These are phyloP conservation scores for Hestina assimilis DNA, from an alignment of 1,140 invertebrate genomes.

Conservation along the genomic window DNA sequence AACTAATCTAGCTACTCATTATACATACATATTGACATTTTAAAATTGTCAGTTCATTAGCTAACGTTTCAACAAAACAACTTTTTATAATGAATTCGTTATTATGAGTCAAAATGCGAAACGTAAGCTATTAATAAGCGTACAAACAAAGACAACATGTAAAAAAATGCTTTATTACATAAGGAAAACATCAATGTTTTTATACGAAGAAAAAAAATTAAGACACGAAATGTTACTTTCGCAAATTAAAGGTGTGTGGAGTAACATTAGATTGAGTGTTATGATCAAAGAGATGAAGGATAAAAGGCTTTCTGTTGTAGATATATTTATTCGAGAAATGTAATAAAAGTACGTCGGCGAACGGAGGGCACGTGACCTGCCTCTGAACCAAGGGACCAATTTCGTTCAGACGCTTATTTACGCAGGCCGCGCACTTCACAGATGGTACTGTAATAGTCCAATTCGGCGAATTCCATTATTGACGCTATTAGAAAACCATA, in stretches of 20 bases:
- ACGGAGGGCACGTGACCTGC: conserved; percentile 47
- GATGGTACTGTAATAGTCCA: conserved; percentile 30
- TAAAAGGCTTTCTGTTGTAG: conserved; percentile 38
- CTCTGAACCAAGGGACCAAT: conserved; percentile 31
- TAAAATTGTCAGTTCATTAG: too few relatives aligned
- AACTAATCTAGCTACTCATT: too few relatives aligned
- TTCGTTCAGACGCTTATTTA: conserved; percentile 45
- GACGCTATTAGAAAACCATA: conserved; percentile 1
- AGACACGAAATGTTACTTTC: too few relatives aligned
- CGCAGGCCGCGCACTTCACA: conserved; percentile 31
- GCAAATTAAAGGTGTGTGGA: background rate
- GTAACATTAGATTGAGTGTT: conserved; percentile 2
- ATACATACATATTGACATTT: too few relatives aligned
- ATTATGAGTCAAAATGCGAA: too few relatives aligned
- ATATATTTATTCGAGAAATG: conserved; percentile 55
- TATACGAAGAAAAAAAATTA: too few relatives aligned
- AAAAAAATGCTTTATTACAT: too few relatives aligned
- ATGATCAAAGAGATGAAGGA: conserved; percentile 20
- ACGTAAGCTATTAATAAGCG: too few relatives aligned
- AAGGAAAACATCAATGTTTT: too few relatives aligned
- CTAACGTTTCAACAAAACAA: too few relatives aligned
- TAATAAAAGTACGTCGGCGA: conserved; percentile 58
- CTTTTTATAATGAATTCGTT: too few relatives aligned
- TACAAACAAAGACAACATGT: too few relatives aligned
- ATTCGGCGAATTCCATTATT: conserved; percentile 1